Evolutionary conservation across 1,140 invertebrate genomes (phyloP).

Genomic region (Drosophila sulfurigaster): DNA sequence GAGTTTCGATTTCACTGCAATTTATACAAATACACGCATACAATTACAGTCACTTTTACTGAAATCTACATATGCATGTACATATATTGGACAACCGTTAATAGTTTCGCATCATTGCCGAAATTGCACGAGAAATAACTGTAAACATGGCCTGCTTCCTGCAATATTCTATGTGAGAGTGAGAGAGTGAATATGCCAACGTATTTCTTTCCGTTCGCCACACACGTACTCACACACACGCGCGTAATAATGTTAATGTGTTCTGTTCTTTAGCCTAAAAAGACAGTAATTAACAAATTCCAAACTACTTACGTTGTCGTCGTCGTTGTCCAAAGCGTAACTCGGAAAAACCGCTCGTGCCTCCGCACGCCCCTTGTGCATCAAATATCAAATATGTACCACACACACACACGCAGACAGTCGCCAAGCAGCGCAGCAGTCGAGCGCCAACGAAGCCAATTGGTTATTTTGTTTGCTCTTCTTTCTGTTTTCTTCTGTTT

Average conservation of each 20-base stretch:
- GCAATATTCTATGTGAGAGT: constrained; percentile 14
- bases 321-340: constrained; percentile 77
- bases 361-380: constrained; percentile 52
- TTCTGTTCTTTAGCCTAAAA: constrained; percentile 14
- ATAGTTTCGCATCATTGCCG: not conserved
- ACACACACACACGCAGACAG: constrained; percentile 9
- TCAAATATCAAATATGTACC: constrained; percentile 36
- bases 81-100: constrained; percentile 28
- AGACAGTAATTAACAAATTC: constrained; percentile 62
- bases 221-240: constrained; percentile 17
- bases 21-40: constrained; percentile 1
- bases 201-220: constrained; percentile 16
- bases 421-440: constrained; percentile 24
- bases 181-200: constrained; percentile 16
- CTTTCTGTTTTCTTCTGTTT: constrained; percentile 27
- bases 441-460: constrained; percentile 21
- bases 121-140: constrained; percentile 47
- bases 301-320: constrained; percentile 76
- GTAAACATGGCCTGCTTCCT: constrained; percentile 42
- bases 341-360: constrained; percentile 65
- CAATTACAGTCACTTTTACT: not conserved
- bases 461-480: constrained; percentile 27
- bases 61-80: too few relatives aligned
- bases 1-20: constrained; percentile 35
- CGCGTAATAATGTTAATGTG: not conserved